Evolutionary conservation across 2,888 invertebrate species (phyloP).

Genomic region (Liodrosophila aerea): DNA sequence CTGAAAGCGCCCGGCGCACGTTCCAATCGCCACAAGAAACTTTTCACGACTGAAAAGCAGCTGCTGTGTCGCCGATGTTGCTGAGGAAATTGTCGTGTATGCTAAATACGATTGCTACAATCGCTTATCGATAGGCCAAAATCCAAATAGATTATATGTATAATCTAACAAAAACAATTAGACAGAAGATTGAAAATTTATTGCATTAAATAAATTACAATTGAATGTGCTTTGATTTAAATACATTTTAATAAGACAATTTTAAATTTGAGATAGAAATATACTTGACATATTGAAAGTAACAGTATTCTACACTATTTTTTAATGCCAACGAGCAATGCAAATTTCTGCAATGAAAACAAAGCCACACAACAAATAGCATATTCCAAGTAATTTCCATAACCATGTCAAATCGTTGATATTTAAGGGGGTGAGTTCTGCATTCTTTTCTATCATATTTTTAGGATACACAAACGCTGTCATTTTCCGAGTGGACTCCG

Average conservation of each 20-base stretch:
- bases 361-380: neutral
- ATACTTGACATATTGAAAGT: neutral
- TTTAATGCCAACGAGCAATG: neutral
- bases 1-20: slow-evolving; percentile 46
- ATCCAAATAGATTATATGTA: neutral
- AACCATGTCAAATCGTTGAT: slow-evolving; percentile 10
- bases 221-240: neutral
- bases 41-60: slow-evolving; percentile 64
- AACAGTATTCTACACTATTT: neutral
- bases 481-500: neutral
- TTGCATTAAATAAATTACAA: neutral
- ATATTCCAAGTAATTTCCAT: slow-evolving; percentile 5
- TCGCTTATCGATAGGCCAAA: slow-evolving; percentile 49
- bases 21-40: slow-evolving; percentile 65
- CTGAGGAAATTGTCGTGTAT: slow-evolving; percentile 57
- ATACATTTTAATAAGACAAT: neutral
- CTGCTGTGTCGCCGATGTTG: slow-evolving; percentile 28
- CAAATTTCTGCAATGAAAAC: slow-evolving; percentile 17
- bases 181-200: neutral
- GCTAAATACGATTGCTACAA: slow-evolving; percentile 24
- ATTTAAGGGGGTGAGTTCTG: neutral
- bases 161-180: no score
- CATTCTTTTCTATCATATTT: neutral
- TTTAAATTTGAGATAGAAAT: neutral
- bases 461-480: neutral